phyloP scores from a whole-genome alignment of 64 coral and sea anemone genomes.

The Montipora efflorescens region DNA sequence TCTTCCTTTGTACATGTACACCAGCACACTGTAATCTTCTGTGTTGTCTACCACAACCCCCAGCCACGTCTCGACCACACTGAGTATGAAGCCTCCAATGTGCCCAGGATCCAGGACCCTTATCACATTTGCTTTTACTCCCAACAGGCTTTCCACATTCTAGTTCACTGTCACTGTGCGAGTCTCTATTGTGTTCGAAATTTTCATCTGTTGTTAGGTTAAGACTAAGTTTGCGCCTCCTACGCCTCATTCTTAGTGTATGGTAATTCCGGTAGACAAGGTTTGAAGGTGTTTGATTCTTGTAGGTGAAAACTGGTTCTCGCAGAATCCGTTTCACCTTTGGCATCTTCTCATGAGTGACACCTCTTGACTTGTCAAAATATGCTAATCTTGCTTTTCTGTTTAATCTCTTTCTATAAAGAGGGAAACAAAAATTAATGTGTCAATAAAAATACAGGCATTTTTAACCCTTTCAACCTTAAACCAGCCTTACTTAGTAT shows the following conservation, averaged over 20 bases:
- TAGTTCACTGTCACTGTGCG: slow-evolving; percentile 22
- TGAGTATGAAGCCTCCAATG: neutral
- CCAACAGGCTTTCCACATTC: neutral
- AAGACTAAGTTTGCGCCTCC: slow-evolving; percentile 29
- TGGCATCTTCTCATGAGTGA: slow-evolving; percentile 24
- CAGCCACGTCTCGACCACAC: slow-evolving; percentile 21
- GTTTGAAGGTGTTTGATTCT: slow-evolving; percentile 53
- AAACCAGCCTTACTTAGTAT: no score
- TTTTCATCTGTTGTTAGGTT: neutral
- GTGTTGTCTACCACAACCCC: slow-evolving; percentile 85
- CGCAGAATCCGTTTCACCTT: slow-evolving; percentile 43
- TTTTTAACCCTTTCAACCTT: no score
- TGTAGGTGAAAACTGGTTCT: slow-evolving; percentile 79
- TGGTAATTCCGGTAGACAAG: slow-evolving; percentile 18
- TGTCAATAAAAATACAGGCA: no score
- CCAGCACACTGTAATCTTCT: slow-evolving; percentile 68
- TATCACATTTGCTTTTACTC: neutral
- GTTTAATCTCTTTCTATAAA: slow-evolving; percentile 70
- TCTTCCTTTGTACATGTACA: slow-evolving; percentile 67
- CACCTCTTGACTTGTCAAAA: slow-evolving; percentile 31
- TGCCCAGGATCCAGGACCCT: neutral
- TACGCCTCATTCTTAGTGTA: slow-evolving; percentile 22
- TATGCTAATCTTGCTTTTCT: slow-evolving; percentile 41
- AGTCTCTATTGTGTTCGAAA: slow-evolving; percentile 18
- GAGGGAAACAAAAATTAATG: neutral